Conservation (phyloP, 2,113 vertebrate species). For the Nettapus auritus region DNA sequence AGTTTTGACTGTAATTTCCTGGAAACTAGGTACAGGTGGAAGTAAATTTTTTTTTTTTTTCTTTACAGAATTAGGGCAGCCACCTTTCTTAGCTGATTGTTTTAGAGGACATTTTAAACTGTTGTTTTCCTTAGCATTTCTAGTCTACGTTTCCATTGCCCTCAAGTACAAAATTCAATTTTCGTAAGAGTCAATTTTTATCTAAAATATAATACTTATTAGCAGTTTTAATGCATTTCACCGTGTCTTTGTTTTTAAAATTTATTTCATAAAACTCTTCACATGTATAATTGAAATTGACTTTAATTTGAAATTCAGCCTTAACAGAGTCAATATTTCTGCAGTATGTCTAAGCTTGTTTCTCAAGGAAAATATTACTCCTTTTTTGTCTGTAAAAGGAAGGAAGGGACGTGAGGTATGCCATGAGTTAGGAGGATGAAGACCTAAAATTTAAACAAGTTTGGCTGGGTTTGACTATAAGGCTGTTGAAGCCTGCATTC, state of each 20-base stretch:
- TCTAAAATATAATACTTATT: slow-evolving; percentile 38
- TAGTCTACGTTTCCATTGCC: background rate
- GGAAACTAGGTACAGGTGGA: background rate
- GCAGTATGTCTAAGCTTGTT: background rate
- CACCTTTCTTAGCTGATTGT: slow-evolving; percentile 8
- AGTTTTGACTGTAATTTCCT: background rate
- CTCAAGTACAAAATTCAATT: slow-evolving; percentile 34
- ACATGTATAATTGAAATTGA: slow-evolving; percentile 28
- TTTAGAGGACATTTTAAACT: background rate
- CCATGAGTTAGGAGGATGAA: background rate
- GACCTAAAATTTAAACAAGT: background rate
- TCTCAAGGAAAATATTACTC: background rate
- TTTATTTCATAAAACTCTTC: slow-evolving; percentile 22
- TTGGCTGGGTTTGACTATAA: background rate
- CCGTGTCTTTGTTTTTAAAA: background rate
- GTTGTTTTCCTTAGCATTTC: background rate
- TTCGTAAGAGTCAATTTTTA: slow-evolving; percentile 23
- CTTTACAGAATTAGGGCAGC: background rate
- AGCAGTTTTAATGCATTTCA: slow-evolving; percentile 24
- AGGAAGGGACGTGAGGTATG: background rate
- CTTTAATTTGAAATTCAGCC: slow-evolving; percentile 6
- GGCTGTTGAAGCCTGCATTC: background rate
- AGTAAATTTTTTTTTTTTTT: background rate
- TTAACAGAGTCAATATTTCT: slow-evolving; percentile 2
- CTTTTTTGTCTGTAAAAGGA: background rate